Percentiles rank a stretch among this genome's conserved stretches.
These are phyloP conservation scores for Apostichopus japonicus DNA, from an alignment of 35 echinoderm and acorn worm species.

Conservation along the genomic window DNA sequence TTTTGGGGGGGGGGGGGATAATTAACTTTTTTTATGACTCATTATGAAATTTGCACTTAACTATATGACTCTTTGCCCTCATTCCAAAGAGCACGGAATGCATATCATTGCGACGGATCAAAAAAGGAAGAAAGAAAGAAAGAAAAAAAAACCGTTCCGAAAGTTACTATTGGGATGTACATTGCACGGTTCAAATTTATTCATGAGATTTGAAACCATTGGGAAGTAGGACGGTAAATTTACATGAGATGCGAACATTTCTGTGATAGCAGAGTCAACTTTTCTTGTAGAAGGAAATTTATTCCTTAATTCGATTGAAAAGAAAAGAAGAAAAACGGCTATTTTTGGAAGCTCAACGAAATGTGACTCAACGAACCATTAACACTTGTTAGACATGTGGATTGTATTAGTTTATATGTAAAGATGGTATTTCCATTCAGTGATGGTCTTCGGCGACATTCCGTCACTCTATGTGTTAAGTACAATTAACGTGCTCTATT, in stretches of 20 bases:
- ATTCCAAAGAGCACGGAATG: too few relatives aligned
- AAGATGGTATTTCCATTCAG: background rate
- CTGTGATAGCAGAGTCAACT: background rate
- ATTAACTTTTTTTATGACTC: too few relatives aligned
- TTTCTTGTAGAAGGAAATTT: background rate
- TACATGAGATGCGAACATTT: background rate
- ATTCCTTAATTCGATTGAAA: background rate
- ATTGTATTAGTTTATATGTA: background rate
- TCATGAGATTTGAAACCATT: conserved; percentile 10
- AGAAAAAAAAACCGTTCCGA: too few relatives aligned
- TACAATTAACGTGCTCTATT: background rate
- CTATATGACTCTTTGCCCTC: too few relatives aligned
- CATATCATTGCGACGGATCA: too few relatives aligned
- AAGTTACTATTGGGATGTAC: too few relatives aligned
- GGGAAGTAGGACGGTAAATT: background rate
- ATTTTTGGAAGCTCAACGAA: background rate
- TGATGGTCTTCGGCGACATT: background rate
- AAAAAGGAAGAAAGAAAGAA: too few relatives aligned
- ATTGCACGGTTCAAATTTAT: background rate
- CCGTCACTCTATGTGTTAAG: background rate
- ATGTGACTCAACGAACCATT: background rate
- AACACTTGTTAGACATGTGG: background rate
- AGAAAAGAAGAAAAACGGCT: background rate
- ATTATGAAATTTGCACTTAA: too few relatives aligned
- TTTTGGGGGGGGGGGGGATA: too few relatives aligned